Evolutionary conservation across 2,888 invertebrate genomes (phyloP).

Genomic region (Sicus ferrugineus): DNA sequence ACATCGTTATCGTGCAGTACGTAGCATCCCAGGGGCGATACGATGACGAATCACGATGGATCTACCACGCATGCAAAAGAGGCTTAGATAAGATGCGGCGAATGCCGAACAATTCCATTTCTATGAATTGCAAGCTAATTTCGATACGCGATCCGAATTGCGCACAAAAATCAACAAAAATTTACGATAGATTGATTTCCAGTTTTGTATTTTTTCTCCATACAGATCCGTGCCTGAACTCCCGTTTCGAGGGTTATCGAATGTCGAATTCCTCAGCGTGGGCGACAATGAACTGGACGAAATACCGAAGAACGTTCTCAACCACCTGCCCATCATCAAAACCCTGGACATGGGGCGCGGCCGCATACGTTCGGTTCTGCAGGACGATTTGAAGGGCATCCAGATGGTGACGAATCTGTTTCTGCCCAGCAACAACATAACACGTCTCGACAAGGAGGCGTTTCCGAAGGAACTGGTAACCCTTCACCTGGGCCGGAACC

Average conservation of each 20-base stretch:
- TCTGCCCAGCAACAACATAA: slow-evolving; percentile 79
- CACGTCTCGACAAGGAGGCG: slow-evolving; percentile 75
- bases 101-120: no score
- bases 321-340: slow-evolving; percentile 78
- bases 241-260: slow-evolving; percentile 77
- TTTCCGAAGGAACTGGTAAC: slow-evolving; percentile 75
- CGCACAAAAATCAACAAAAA: no score
- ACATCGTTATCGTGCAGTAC: not conserved
- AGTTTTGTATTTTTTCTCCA: no score
- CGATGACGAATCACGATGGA: no score
- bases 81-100: no score
- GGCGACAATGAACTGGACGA: slow-evolving; percentile 80
- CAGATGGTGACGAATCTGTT: slow-evolving; percentile 74
- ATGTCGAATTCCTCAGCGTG: slow-evolving; percentile 79
- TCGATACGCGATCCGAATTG: no score
- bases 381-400: slow-evolving; percentile 79
- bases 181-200: no score
- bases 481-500: slow-evolving; percentile 79
- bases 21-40: no score
- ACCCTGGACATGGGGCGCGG: slow-evolving; percentile 85
- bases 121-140: no score
- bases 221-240: slow-evolving; percentile 76
- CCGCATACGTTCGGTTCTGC: slow-evolving; percentile 75
- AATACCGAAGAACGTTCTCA: slow-evolving; percentile 79
- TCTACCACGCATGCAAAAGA: no score